Conservation (phyloP, 1,140 invertebrate species). For the Colletes latitarsis region DNA sequence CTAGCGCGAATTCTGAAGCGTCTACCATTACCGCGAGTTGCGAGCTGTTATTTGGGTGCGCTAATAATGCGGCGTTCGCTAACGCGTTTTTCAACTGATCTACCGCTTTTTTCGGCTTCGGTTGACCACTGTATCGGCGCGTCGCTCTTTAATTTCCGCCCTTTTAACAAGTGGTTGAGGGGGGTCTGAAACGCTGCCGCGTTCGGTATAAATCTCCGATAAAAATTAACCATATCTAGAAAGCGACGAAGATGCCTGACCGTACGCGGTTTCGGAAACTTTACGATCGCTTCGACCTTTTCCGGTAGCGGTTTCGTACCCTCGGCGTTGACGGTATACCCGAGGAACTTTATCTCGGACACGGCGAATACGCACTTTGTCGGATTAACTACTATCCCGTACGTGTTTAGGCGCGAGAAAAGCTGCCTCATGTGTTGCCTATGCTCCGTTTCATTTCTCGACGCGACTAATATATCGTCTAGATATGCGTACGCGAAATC, state of each 20-base stretch:
- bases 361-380: background rate
- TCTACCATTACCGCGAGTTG: background rate
- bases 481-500: conserved; percentile 1
- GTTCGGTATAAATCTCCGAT: background rate
- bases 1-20: conserved; percentile 22
- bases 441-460: background rate
- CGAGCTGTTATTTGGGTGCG: background rate
- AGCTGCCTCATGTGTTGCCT: background rate
- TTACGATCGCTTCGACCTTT: background rate
- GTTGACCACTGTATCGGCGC: background rate
- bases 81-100: background rate
- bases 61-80: background rate
- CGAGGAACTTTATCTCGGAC: background rate
- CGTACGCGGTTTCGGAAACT: background rate
- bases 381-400: background rate
- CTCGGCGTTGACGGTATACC: background rate
- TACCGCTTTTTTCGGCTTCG: background rate
- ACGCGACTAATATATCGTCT: conserved; percentile 3
- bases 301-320: background rate
- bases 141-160: background rate
- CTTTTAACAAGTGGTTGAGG: background rate
- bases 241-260: background rate
- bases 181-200: background rate
- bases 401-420: background rate
- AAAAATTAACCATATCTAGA: conserved; percentile 31